phyloP scores from a whole-genome alignment of 53 echinoderm and acorn worm genomes.

The Echinarachnius parma region DNA sequence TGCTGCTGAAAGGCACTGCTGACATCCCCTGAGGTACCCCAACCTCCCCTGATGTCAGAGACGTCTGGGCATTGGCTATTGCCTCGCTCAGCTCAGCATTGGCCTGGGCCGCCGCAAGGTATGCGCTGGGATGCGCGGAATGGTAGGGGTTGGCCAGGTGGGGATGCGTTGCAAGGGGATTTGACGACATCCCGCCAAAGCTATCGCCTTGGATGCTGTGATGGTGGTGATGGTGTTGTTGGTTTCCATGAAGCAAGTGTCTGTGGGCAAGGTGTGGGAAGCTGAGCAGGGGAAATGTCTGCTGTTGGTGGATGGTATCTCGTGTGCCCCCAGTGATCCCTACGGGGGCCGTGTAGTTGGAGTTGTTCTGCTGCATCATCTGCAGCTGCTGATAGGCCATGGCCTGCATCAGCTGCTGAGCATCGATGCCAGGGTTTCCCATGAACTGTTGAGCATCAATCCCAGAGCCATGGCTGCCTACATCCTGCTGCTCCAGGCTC shows the following conservation, averaged over 20 bases:
- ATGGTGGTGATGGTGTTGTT: too few relatives aligned
- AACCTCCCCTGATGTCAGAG: background rate
- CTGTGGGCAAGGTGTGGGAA: constrained; percentile 38
- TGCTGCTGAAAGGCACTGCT: constrained; percentile 46
- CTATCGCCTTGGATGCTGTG: background rate
- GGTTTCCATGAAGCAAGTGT: constrained; percentile 25
- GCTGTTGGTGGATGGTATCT: constrained; percentile 31
- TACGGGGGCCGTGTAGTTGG: constrained; percentile 25
- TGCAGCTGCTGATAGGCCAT: constrained; percentile 33
- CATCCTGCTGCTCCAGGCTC: constrained; percentile 32
- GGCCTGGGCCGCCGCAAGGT: constrained; percentile 28
- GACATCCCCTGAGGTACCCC: constrained; percentile 45
- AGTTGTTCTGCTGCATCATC: constrained; percentile 29
- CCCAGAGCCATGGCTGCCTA: background rate
- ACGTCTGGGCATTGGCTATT: constrained; percentile 14
- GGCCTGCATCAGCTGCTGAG: constrained; percentile 41
- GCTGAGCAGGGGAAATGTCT: background rate
- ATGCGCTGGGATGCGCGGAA: constrained; percentile 7
- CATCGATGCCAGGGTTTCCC: background rate
- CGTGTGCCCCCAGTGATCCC: background rate
- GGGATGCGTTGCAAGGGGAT: background rate
- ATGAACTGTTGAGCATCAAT: too few relatives aligned
- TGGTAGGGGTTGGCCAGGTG: constrained; percentile 26
- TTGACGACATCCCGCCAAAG: constrained; percentile 6
- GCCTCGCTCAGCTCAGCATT: constrained; percentile 28